These are phyloP conservation scores for Acronicta psi DNA, from an alignment of 2,888 invertebrate species.

Conservation along the genomic window DNA sequence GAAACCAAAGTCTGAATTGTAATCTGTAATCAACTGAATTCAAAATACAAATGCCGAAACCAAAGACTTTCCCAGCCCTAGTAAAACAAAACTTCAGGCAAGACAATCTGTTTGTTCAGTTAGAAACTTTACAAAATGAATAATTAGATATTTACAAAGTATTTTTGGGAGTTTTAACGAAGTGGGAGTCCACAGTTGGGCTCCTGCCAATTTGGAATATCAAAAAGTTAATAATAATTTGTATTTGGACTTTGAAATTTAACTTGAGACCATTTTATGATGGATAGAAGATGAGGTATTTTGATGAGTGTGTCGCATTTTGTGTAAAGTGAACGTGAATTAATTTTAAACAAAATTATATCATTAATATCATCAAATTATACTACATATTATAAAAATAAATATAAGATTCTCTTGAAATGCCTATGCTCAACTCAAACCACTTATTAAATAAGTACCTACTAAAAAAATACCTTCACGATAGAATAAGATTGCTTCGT, in stretches of 20 bases:
- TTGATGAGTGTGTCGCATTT: neutral
- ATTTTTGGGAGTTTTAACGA: constrained; percentile 42
- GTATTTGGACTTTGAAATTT: constrained; percentile 10
- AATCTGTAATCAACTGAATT: neutral
- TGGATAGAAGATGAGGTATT: constrained; percentile 3
- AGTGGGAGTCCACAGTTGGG: constrained; percentile 21
- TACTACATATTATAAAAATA: too few relatives aligned
- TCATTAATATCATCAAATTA: too few relatives aligned
- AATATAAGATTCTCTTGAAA: too few relatives aligned
- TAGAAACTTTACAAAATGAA: constrained; percentile 45
- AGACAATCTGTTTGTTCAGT: constrained; percentile 46
- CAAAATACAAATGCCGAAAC: constrained; percentile 27
- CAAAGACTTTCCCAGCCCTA: constrained; percentile 11
- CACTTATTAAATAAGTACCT: too few relatives aligned
- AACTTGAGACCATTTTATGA: constrained; percentile 2
- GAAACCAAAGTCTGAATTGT: too few relatives aligned
- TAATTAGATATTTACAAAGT: constrained; percentile 46
- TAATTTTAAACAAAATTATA: too few relatives aligned
- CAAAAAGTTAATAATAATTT: constrained; percentile 38
- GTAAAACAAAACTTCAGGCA: constrained; percentile 31
- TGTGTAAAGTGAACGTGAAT: neutral
- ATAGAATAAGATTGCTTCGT: too few relatives aligned
- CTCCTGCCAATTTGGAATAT: constrained; percentile 31
- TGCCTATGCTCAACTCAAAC: too few relatives aligned
- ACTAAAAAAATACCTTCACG: too few relatives aligned